phyloP scores from a whole-genome alignment of 2,113 vertebrate genomes.

The Nycticryphes semicollaris region DNA sequence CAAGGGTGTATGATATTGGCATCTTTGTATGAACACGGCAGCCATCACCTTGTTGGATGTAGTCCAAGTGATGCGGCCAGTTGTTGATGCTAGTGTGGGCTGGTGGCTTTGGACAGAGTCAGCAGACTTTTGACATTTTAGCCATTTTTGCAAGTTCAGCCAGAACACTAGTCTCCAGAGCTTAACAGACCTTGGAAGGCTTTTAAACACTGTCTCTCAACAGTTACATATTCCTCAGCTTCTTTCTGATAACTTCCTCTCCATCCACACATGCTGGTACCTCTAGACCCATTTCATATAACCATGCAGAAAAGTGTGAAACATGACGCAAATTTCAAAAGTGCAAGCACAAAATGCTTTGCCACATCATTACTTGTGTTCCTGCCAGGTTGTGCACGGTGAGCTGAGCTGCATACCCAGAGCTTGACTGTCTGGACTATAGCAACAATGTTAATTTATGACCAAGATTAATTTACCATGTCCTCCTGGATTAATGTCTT shows the following conservation, averaged over 20 bases:
- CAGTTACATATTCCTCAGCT: neutral
- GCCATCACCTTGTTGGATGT: neutral
- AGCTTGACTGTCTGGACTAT: neutral
- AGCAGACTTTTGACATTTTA: neutral
- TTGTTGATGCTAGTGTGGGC: neutral
- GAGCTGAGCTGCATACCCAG: neutral
- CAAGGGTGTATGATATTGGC: fast-evolving
- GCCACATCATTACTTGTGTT: neutral
- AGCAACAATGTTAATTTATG: neutral
- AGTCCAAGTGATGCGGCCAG: fast-evolving
- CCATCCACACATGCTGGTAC: neutral
- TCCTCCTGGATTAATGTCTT: neutral
- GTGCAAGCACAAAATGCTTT: neutral
- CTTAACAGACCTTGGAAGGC: neutral
- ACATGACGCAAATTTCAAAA: neutral
- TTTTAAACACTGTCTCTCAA: neutral
- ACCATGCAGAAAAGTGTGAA: fast-evolving
- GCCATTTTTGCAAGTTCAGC: neutral
- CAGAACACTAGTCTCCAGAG: neutral
- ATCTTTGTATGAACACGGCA: neutral
- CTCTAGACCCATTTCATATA: neutral
- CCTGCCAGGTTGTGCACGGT: neutral
- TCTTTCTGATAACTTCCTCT: neutral
- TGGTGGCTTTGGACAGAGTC: neutral
- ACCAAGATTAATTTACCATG: neutral